Evolutionary conservation across 92 coral and sea anemone genomes (phyloP).

Genomic region (Heteractis magnifica): DNA sequence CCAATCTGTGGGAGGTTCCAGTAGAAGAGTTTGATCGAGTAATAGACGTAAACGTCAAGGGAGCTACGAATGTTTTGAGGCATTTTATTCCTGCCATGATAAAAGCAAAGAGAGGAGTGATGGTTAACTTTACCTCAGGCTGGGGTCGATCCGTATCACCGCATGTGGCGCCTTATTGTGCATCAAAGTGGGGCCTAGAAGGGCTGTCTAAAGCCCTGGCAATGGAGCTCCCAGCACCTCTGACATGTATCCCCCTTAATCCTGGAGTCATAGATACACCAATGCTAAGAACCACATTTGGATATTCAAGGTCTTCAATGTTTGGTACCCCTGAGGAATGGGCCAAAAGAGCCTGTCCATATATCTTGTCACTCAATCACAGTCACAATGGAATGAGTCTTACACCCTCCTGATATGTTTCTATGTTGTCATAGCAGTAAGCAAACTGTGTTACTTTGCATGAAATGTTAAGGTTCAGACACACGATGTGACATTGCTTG

Average conservation of each 20-base stretch:
- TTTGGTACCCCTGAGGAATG: slow-evolving; percentile 55
- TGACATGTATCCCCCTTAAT: slow-evolving; percentile 74
- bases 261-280: slow-evolving; percentile 74
- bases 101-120: slow-evolving; percentile 57
- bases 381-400: slow-evolving; percentile 70
- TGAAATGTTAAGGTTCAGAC: no score
- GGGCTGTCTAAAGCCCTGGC: slow-evolving; percentile 85
- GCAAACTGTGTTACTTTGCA: no score
- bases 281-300: slow-evolving; percentile 60
- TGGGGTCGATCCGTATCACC: slow-evolving; percentile 76
- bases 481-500: no score
- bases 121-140: slow-evolving; percentile 72
- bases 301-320: slow-evolving; percentile 44
- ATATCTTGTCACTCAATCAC: slow-evolving; percentile 61
- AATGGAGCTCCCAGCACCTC: slow-evolving; percentile 73
- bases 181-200: slow-evolving; percentile 75
- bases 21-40: slow-evolving; percentile 68
- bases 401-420: not conserved
- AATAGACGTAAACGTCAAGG: slow-evolving; percentile 74
- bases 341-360: slow-evolving; percentile 74
- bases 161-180: slow-evolving; percentile 76
- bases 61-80: slow-evolving; percentile 71
- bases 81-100: slow-evolving; percentile 77
- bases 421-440: not conserved
- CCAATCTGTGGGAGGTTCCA: slow-evolving; percentile 63